Evolutionary conservation across 64 coral and sea anemone species (phyloP).

Genomic region (Catalaphyllia jardinei): DNA sequence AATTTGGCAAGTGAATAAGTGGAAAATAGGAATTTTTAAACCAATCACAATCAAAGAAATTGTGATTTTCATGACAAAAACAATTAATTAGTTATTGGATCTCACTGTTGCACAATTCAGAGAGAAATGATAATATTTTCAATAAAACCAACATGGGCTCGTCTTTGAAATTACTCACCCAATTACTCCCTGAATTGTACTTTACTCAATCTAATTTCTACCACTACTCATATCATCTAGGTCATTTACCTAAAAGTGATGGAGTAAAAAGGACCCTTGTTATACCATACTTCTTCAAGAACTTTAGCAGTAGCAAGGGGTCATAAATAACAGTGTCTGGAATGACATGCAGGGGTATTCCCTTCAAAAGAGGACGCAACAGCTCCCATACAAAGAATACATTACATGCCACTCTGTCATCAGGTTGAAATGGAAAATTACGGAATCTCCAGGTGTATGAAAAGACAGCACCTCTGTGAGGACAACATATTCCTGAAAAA

Average conservation of each 20-base stretch:
- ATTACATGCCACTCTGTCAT: conserved; percentile 88
- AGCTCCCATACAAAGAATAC: conserved; percentile 92
- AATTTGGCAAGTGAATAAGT: too few species aligned
- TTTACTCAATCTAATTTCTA: too few species aligned
- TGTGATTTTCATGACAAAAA: too few species aligned
- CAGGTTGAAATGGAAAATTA: conserved; percentile 71
- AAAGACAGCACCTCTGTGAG: conserved; percentile 84
- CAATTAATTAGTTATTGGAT: too few species aligned
- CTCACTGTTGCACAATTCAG: too few species aligned
- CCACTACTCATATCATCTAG: not conserved
- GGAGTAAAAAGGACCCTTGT: conserved; percentile 82
- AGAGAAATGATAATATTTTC: not conserved
- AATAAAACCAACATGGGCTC: too few species aligned
- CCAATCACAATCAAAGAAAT: too few species aligned
- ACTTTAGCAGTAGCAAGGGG: conserved; percentile 69
- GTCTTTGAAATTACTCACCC: not conserved
- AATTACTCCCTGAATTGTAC: not conserved
- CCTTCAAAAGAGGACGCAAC: conserved; percentile 60
- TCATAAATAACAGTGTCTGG: conserved; percentile 92
- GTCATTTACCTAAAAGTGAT: conserved; percentile 77
- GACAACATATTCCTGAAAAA: conserved; percentile 84
- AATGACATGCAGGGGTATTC: conserved; percentile 73
- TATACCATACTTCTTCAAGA: conserved; percentile 75
- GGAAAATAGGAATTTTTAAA: too few species aligned
- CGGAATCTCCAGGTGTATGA: conserved; percentile 79